A percentile compares a stretch with the other conserved stretches of the same genome.
These are phyloP conservation scores for Alfaro cultratus DNA, from an alignment of 2,797 vertebrate genomes.

Conservation along the genomic window DNA sequence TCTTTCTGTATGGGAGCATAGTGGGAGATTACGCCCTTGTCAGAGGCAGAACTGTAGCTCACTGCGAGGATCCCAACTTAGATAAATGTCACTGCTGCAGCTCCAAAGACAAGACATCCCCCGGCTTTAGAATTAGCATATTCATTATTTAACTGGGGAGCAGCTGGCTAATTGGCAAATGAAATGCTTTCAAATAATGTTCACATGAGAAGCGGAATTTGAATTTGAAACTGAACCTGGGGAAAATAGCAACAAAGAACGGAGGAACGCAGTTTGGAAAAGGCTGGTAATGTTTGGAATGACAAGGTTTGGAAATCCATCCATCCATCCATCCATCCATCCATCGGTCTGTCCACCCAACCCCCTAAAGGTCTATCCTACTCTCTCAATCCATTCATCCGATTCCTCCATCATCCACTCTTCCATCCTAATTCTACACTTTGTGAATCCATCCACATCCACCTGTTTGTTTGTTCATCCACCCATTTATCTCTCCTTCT, in stretches of 20 bases:
- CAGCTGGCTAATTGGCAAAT: constrained; percentile 81
- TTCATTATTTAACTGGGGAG: constrained; percentile 78
- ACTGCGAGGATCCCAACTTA: constrained; percentile 48
- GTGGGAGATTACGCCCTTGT: neutral
- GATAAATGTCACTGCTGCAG: constrained; percentile 68
- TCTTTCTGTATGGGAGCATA: neutral
- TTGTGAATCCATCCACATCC: no score
- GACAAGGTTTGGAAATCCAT: neutral
- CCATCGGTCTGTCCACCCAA: neutral
- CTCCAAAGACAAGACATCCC: constrained; percentile 75
- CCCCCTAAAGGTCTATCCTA: no score
- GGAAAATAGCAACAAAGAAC: constrained; percentile 62
- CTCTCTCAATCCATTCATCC: no score
- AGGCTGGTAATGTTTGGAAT: neutral
- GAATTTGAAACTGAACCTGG: constrained; percentile 75
- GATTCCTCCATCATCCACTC: no score
- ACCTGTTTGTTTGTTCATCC: no score
- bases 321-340: neutral
- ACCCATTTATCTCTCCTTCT: no score
- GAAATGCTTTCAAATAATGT: constrained; percentile 76
- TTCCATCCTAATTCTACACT: no score
- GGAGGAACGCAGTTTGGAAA: neutral
- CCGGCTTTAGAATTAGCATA: constrained; percentile 76
- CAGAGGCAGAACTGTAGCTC: constrained; percentile 18
- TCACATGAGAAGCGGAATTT: constrained; percentile 74